A percentile compares a stretch with the other conserved stretches of the same genome.
These are phyloP conservation scores for Speoplatyrhinus poulsoni DNA, from an alignment of 2,113 vertebrate genomes.

Conservation along the genomic window DNA sequence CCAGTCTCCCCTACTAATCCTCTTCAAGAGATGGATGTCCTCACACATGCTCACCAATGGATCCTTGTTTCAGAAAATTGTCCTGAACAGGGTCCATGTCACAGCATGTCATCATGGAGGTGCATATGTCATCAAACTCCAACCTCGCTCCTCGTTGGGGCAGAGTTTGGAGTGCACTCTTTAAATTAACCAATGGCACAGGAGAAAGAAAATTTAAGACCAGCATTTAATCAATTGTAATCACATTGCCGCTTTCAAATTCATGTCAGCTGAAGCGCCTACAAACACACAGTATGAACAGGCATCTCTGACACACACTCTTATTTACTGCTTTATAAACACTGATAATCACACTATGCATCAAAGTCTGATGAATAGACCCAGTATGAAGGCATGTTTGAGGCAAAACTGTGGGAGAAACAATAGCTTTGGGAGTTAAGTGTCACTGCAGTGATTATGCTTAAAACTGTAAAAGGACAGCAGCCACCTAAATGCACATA, in stretches of 20 bases:
- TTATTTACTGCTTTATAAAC: constrained; percentile 69
- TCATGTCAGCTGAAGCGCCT: constrained; percentile 35
- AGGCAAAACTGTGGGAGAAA: constrained; percentile 40
- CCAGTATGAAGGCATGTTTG: constrained; percentile 54
- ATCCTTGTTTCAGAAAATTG: constrained; percentile 13
- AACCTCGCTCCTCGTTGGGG: constrained; percentile 1
- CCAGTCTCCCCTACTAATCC: neutral
- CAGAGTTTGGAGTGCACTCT: constrained; percentile 30
- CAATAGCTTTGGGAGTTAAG: too few relatives aligned
- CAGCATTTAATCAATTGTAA: constrained; percentile 58
- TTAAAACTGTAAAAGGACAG: too few relatives aligned
- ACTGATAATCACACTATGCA: constrained; percentile 61
- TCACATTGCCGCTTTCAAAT: constrained; percentile 44
- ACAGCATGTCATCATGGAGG: neutral
- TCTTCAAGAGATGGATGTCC: constrained; percentile 2
- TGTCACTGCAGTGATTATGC: too few relatives aligned
- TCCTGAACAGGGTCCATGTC: neutral
- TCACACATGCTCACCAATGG: constrained; percentile 5
- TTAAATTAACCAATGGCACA: constrained; percentile 52
- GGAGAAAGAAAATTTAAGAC: constrained; percentile 42
- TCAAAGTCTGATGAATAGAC: constrained; percentile 61
- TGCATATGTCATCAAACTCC: constrained; percentile 10
- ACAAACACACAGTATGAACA: constrained; percentile 13
- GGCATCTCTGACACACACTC: constrained; percentile 21
- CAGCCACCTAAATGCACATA: too few relatives aligned